A percentile compares a stretch with the other conserved stretches of the same genome.
Evolutionary conservation across 2,888 invertebrate species (phyloP).

Genomic region (Mamestra brassicae): DNA sequence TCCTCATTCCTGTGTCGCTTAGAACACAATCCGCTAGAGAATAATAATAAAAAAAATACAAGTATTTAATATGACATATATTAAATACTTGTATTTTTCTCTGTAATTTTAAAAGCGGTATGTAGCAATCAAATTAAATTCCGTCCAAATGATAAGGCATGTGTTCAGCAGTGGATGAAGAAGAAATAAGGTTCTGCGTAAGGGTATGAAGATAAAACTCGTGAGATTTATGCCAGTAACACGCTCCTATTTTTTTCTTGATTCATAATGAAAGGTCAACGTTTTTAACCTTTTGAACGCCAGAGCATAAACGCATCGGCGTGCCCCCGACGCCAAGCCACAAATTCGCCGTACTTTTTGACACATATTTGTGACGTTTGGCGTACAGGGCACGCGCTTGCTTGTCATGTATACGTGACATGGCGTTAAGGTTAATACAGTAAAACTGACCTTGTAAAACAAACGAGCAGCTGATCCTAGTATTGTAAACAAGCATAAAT

Average conservation of each 20-base stretch:
- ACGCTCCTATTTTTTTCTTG: too few relatives aligned
- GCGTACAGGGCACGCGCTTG: too few relatives aligned
- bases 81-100: neutral
- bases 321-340: too few relatives aligned
- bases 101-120: neutral
- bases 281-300: neutral
- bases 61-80: too few relatives aligned
- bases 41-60: too few relatives aligned
- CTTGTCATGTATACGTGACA: too few relatives aligned
- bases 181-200: neutral
- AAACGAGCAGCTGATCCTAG: conserved; percentile 21
- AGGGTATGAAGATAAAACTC: neutral
- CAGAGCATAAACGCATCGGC: too few relatives aligned
- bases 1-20: neutral
- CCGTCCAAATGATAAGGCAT: neutral
- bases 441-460: conserved; percentile 15
- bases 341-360: too few relatives aligned
- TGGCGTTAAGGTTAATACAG: too few relatives aligned
- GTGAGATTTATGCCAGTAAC: neutral
- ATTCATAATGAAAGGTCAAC: neutral
- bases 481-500: conserved; percentile 28
- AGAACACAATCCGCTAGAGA: too few relatives aligned
- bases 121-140: neutral
- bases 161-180: too few relatives aligned
- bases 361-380: too few relatives aligned